phyloP scores from a whole-genome alignment of 2,888 invertebrate species.

The Seira ritae region DNA sequence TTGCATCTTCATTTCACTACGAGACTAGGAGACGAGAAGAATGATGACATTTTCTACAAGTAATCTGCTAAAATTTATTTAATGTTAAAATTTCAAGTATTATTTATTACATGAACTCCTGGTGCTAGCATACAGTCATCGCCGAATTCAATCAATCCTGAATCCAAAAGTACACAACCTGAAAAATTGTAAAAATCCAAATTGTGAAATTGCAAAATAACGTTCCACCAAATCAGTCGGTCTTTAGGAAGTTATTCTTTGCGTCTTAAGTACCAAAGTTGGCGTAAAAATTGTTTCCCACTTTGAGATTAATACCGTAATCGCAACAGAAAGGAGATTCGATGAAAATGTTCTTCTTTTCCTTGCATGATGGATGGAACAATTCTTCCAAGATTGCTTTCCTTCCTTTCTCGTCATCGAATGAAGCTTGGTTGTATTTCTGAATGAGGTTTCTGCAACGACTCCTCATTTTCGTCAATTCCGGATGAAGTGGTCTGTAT shows the following conservation, averaged over 20 bases:
- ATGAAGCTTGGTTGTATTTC: constrained; percentile 35
- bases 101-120: constrained; percentile 59
- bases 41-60: too few relatives aligned
- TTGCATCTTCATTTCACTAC: too few relatives aligned
- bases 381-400: constrained; percentile 45
- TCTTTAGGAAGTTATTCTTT: too few relatives aligned
- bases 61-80: too few relatives aligned
- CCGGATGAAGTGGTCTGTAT: constrained; percentile 34
- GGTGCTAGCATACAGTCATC: constrained; percentile 67
- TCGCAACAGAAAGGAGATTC: constrained; percentile 67
- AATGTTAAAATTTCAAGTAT: too few relatives aligned
- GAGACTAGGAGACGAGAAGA: too few relatives aligned
- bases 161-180: constrained; percentile 62
- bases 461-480: constrained; percentile 23
- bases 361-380: constrained; percentile 47
- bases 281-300: constrained; percentile 64
- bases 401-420: constrained; percentile 44
- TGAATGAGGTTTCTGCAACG: constrained; percentile 36
- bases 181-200: too few relatives aligned
- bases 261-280: constrained; percentile 64
- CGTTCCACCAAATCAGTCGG: too few relatives aligned
- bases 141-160: constrained; percentile 53
- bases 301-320: constrained; percentile 66
- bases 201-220: too few relatives aligned
- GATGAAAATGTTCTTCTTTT: constrained; percentile 45